These are phyloP conservation scores for Tachystola acroxantha DNA, from an alignment of 2,888 invertebrate genomes.

Conservation along the genomic window DNA sequence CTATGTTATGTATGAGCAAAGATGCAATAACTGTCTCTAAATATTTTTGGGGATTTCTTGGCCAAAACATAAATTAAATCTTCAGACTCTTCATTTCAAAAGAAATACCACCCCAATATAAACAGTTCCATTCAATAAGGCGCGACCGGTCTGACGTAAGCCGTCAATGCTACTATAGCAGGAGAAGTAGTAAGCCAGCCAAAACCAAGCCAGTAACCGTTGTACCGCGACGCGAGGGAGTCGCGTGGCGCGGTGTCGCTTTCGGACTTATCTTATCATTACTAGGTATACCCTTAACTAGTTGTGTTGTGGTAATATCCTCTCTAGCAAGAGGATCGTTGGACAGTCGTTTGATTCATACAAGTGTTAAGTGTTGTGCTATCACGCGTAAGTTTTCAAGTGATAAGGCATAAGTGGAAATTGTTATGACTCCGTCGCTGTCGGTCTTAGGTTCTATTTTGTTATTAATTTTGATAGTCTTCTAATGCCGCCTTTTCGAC, in stretches of 20 bases:
- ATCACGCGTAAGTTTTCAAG: constrained; percentile 48
- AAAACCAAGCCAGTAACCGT: constrained; percentile 48
- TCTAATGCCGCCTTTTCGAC: too few species aligned
- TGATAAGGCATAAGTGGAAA: constrained; percentile 66
- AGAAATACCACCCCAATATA: too few species aligned
- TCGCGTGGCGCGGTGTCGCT: constrained; percentile 31
- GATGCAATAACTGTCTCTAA: too few species aligned
- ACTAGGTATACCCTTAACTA: constrained; percentile 11
- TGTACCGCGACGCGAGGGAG: constrained; percentile 43
- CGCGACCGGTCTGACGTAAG: constrained; percentile 59
- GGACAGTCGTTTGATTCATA: constrained; percentile 23
- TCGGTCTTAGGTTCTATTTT: constrained; percentile 38
- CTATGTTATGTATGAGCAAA: too few species aligned
- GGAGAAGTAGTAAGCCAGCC: constrained; percentile 25
- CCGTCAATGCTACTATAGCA: constrained; percentile 51
- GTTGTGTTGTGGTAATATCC: constrained; percentile 26
- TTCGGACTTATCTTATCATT: constrained; percentile 23
- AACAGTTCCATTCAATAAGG: constrained; percentile 52
- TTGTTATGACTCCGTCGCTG: constrained; percentile 59
- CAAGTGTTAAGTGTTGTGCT: constrained; percentile 27
- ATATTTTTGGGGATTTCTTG: too few species aligned
- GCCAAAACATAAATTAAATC: too few species aligned
- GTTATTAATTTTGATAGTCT: constrained; percentile 23
- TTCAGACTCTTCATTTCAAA: too few species aligned
- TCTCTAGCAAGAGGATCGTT: constrained; percentile 19